A percentile compares a stretch with the other conserved stretches of the same genome.
Conservation (phyloP, 2,888 invertebrate genomes). For the Dione juno region DNA sequence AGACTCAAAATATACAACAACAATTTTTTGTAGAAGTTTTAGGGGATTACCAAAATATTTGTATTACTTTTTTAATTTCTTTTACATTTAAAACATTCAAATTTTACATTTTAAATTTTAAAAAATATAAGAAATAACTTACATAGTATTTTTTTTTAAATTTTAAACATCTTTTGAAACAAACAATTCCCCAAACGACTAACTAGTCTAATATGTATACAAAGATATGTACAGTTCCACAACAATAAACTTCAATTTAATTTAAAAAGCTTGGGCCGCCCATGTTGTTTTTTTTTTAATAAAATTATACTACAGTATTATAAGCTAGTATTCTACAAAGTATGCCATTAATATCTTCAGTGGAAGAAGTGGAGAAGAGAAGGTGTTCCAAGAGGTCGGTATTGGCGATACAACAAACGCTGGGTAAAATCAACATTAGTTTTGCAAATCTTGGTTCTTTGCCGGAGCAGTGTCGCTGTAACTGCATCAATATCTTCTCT, state of each 20-base stretch:
- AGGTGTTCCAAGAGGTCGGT: conserved; percentile 83
- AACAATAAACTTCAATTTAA: not conserved
- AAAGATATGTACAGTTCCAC: conserved; percentile 12
- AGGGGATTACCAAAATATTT: not conserved
- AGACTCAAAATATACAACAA: not conserved
- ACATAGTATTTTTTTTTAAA: not conserved
- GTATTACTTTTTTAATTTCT: too few relatives aligned
- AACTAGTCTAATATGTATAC: not conserved
- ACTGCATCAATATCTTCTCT: conserved; percentile 90
- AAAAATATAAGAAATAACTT: not conserved
- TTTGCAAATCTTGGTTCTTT: conserved; percentile 86
- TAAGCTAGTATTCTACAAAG: conserved; percentile 66
- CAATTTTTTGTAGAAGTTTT: not conserved
- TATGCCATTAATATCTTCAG: conserved; percentile 61
- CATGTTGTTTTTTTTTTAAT: not conserved
- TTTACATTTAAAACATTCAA: not conserved
- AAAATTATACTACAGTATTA: conserved; percentile 50
- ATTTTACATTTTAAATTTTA: not conserved
- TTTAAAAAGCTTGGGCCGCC: not conserved
- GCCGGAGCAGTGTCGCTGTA: conserved; percentile 87
- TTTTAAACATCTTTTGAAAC: not conserved
- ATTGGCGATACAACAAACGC: conserved; percentile 75
- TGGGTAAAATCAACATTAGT: conserved; percentile 88
- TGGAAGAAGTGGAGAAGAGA: conserved; percentile 88
- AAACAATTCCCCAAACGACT: not conserved